A percentile compares a stretch with the other conserved stretches of the same genome.
These are phyloP conservation scores for Sebastes cheni DNA, from an alignment of 2,797 vertebrate species.

Conservation along the genomic window DNA sequence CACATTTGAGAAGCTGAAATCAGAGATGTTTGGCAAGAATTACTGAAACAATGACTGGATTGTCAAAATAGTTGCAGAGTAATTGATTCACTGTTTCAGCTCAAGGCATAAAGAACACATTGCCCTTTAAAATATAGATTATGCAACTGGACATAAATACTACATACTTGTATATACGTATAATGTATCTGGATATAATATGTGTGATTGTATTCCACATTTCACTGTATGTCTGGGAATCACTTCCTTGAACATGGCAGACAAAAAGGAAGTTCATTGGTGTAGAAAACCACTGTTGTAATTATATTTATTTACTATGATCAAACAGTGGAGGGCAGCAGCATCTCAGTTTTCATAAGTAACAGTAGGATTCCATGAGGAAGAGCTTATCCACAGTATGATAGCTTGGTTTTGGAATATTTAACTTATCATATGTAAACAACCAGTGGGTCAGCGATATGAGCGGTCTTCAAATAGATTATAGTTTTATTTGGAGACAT, in stretches of 20 bases:
- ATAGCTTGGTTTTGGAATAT: background rate
- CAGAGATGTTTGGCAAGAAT: background rate
- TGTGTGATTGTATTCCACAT: no score
- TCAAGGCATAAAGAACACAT: background rate
- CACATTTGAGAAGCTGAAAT: background rate
- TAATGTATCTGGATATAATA: background rate
- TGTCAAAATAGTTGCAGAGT: background rate
- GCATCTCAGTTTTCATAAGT: background rate
- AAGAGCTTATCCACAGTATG: background rate
- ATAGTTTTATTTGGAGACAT: background rate
- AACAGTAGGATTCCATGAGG: background rate
- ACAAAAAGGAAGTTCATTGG: background rate
- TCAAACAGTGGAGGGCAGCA: slow-evolving; percentile 61
- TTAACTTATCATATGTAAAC: background rate
- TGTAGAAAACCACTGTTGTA: background rate
- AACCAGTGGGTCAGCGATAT: background rate
- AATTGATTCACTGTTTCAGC: background rate
- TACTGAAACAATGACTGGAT: background rate
- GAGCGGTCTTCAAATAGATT: background rate
- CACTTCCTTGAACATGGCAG: no score
- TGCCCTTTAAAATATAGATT: background rate
- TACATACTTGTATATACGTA: background rate
- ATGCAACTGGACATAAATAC: background rate
- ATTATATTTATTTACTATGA: background rate
- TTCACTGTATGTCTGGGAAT: no score